Evolutionary conservation across 2,888 invertebrate species (phyloP).

Genomic region (Leptothorax acervorum): DNA sequence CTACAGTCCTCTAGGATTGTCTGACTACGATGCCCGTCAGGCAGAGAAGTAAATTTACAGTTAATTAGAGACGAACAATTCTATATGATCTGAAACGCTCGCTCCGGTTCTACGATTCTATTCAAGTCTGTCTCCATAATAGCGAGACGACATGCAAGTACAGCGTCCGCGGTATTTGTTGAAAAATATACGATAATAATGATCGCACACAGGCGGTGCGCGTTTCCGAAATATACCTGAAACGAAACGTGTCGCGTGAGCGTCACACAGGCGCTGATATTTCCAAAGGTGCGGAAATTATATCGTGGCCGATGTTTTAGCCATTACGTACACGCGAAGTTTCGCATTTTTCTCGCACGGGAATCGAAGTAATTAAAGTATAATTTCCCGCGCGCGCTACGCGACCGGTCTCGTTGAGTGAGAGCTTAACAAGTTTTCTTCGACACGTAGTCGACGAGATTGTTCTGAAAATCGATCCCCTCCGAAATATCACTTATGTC

Average conservation of each 20-base stretch:
- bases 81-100: slow-evolving; percentile 55
- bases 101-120: slow-evolving; percentile 73
- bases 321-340: slow-evolving; percentile 46
- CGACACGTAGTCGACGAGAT: slow-evolving; percentile 24
- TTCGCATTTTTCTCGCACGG: slow-evolving; percentile 22
- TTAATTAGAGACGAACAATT: slow-evolving; percentile 80
- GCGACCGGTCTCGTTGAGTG: slow-evolving; percentile 22
- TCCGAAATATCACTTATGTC: slow-evolving; percentile 17
- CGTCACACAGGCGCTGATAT: slow-evolving; percentile 5
- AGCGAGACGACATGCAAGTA: slow-evolving; percentile 7
- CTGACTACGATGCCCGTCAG: slow-evolving; percentile 18
- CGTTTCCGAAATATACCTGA: neutral
- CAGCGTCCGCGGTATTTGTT: neutral
- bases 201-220: neutral
- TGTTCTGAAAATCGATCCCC: slow-evolving; percentile 24
- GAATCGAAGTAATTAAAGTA: slow-evolving; percentile 50
- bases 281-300: slow-evolving; percentile 51
- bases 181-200: slow-evolving; percentile 3
- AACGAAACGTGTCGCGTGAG: slow-evolving; percentile 42
- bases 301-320: slow-evolving; percentile 36
- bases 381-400: slow-evolving; percentile 22
- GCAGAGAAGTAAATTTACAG: slow-evolving; percentile 63
- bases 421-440: slow-evolving; percentile 51
- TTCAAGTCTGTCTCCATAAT: slow-evolving; percentile 63
- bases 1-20: slow-evolving; percentile 19